Percentiles rank a stretch among this genome's conserved stretches.
phyloP scores from a whole-genome alignment of 2,888 invertebrate species.

The Malachius bipustulatus region DNA sequence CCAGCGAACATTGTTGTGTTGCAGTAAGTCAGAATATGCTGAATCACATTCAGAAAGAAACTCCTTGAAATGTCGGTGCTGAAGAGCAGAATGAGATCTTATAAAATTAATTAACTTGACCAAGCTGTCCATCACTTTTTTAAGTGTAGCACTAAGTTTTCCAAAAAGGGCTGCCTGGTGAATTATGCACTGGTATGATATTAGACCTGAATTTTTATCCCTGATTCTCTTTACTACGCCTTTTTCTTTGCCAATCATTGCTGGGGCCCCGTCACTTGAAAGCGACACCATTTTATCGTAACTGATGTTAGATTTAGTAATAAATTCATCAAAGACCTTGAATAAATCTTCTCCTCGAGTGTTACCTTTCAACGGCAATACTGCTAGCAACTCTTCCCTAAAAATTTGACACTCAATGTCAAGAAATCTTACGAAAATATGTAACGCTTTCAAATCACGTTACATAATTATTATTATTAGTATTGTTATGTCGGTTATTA shows the following conservation, averaged over 20 bases:
- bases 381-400: constrained; percentile 19
- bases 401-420: constrained; percentile 19
- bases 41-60: constrained; percentile 20
- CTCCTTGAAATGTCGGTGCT: constrained; percentile 19
- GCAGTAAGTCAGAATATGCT: constrained; percentile 24
- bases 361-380: constrained; percentile 18
- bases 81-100: constrained; percentile 18
- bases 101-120: constrained; percentile 21
- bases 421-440: constrained; percentile 21
- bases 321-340: constrained; percentile 13
- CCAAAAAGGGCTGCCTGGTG: too few species aligned
- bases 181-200: constrained; percentile 19
- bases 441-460: too few species aligned
- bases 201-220: constrained; percentile 14
- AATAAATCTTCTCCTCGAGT: constrained; percentile 14
- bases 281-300: constrained; percentile 15
- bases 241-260: constrained; percentile 20
- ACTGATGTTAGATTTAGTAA: constrained; percentile 15
- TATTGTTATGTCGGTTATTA: too few species aligned
- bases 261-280: constrained; percentile 18
- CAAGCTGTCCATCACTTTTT: constrained; percentile 19
- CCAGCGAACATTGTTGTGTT: constrained; percentile 22
- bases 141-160: constrained; percentile 17
- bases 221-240: constrained; percentile 19
- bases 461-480: too few species aligned